A percentile compares a stretch with the other conserved stretches of the same genome.
Conservation (phyloP, 1,140 invertebrate genomes). For the Drosophila guanche region DNA sequence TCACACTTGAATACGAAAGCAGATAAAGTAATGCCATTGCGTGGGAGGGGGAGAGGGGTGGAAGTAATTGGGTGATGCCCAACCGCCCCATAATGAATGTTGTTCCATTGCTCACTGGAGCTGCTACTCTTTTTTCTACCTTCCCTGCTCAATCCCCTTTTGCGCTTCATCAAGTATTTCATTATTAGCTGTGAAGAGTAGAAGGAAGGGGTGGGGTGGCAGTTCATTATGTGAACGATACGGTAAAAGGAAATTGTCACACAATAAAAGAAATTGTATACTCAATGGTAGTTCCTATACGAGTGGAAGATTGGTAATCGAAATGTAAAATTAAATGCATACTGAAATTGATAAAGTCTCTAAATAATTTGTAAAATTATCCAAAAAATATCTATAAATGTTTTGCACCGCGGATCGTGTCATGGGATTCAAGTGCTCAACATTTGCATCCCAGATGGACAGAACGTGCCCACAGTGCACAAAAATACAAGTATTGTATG, state of each 20-base stretch:
- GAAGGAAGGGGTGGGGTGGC: neutral
- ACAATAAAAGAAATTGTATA: conserved; percentile 10
- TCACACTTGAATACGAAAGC: conserved; percentile 81
- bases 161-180: conserved; percentile 23
- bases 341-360: too few relatives aligned
- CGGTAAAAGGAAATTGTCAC: conserved; percentile 40
- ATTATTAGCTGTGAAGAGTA: conserved; percentile 38
- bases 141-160: conserved; percentile 31
- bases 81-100: conserved; percentile 53
- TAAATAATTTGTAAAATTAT: too few relatives aligned
- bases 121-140: conserved; percentile 9
- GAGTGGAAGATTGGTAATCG: neutral
- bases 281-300: too few relatives aligned
- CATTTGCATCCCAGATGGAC: too few relatives aligned
- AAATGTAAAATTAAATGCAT: too few relatives aligned
- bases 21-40: conserved; percentile 73
- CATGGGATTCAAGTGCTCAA: too few relatives aligned
- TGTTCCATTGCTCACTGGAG: conserved; percentile 8
- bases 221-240: conserved; percentile 38
- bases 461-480: too few relatives aligned
- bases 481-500: too few relatives aligned
- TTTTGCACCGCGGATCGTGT: too few relatives aligned
- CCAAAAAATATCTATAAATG: too few relatives aligned
- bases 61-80: conserved; percentile 74
- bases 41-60: conserved; percentile 43